Base-by-base conservation (phyloP, 1,140 invertebrate species). In the Tetragnatha versicolor region DNA sequence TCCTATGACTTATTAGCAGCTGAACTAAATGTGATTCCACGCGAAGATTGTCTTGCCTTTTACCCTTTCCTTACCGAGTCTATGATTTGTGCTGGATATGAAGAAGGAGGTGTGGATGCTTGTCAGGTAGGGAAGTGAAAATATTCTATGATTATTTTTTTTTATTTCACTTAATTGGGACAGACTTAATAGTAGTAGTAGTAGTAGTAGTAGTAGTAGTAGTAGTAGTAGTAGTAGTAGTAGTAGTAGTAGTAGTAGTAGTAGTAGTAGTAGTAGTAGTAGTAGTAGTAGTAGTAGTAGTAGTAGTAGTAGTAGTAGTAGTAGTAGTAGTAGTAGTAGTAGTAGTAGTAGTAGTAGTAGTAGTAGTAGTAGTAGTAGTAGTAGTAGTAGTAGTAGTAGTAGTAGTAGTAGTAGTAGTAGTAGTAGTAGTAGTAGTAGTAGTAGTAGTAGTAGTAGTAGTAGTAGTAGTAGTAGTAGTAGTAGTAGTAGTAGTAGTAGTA, bases 1-100 rank as follows among this genome's bases (percentile, higher is more conserved):
- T 94, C 95, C 31, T 93, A 92, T 81, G 90, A 95, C n/a, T 88
- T 97, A 22, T 94, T 96, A 87, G 93, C 96, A 87, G 94, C 96
- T 3, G 89, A 92, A 33, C 94, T 97, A 31, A 94, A 94, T 2
- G 92, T 97, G 20, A 93, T 97, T 82, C 94, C 95, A 86, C 96
- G 96, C 85, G 90, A 91, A 1, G 90, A 93, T 2, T 97, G 95
- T 84, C 94, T 51, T 2, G 72, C 81, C 47, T 55, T 70, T 22
- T n/a, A 37, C 10, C 3, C 87, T 89, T 0, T 79, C 5, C 14
- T 73, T 22, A 6, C 55, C 2, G 69, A 73, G 5, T 60, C 69
- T 14, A 45, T 60, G 85, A 90, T 95, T 88, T 95, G 94, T 83
- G 93, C 94, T 12, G 94, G 94, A 2, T 89, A 92, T 82, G 90